Conservation (phyloP, 1,140 invertebrate genomes). For the Lethocerus indicus region DNA sequence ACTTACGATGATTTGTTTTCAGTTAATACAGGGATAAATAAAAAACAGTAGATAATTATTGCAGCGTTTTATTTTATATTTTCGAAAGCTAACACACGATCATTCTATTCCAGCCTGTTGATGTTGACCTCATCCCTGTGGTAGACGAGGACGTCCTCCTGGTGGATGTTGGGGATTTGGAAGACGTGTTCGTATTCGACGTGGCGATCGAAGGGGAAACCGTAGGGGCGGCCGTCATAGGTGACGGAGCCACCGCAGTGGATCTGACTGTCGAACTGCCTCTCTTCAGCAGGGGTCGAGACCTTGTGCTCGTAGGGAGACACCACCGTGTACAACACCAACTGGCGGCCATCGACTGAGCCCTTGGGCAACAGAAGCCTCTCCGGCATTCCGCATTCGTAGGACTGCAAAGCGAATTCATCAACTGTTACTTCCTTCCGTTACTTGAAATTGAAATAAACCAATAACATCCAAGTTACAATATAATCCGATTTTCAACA, state of each 20-base stretch:
- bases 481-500: too few relatives aligned
- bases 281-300: too few relatives aligned
- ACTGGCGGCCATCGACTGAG: background rate
- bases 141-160: background rate
- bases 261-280: background rate
- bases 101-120: too few relatives aligned
- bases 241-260: background rate
- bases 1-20: too few relatives aligned
- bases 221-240: background rate
- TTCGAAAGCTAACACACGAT: too few relatives aligned
- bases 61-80: too few relatives aligned
- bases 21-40: too few relatives aligned
- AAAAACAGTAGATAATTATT: too few relatives aligned
- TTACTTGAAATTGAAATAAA: too few relatives aligned
- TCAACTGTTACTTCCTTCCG: too few relatives aligned
- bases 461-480: too few relatives aligned
- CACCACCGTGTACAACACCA: background rate
- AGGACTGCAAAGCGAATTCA: too few relatives aligned
- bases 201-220: background rate
- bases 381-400: background rate
- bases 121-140: background rate
- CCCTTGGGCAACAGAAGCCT: background rate
- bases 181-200: background rate
- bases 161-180: background rate
- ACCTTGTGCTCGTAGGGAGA: background rate